These are phyloP conservation scores for Phainopepla nitens DNA, from an alignment of 2,113 vertebrate genomes.

Conservation along the genomic window DNA sequence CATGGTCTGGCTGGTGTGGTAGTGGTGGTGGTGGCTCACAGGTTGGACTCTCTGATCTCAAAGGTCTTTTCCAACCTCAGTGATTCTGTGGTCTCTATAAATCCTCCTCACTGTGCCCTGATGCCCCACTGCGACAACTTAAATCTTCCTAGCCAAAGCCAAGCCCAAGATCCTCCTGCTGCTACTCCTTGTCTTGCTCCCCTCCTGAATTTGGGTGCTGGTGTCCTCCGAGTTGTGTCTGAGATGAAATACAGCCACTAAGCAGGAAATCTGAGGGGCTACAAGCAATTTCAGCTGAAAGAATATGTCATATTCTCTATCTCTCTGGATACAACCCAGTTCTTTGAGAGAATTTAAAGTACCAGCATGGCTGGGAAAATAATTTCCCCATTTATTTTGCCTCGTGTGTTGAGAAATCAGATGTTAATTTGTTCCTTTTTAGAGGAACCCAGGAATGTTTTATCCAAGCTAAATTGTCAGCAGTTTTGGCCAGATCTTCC, in stretches of 20 bases:
- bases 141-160: background rate
- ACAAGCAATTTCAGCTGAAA: background rate
- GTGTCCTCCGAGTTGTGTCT: background rate
- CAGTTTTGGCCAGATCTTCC: background rate
- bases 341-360: background rate
- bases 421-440: conserved; percentile 39
- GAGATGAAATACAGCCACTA: background rate
- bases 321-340: background rate
- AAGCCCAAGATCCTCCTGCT: background rate
- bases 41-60: background rate
- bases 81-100: background rate
- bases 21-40: background rate
- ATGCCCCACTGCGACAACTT: background rate
- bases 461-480: background rate
- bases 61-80: background rate
- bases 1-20: accelerated
- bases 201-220: background rate
- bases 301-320: background rate
- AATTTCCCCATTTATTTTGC: conserved; percentile 20
- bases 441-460: background rate
- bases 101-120: accelerated
- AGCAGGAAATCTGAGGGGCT: background rate
- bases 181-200: accelerated
- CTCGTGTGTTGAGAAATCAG: background rate
- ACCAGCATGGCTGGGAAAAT: background rate